Evolutionary conservation across 2,113 vertebrate genomes (phyloP).

Genomic region (Trematocara marginatum): DNA sequence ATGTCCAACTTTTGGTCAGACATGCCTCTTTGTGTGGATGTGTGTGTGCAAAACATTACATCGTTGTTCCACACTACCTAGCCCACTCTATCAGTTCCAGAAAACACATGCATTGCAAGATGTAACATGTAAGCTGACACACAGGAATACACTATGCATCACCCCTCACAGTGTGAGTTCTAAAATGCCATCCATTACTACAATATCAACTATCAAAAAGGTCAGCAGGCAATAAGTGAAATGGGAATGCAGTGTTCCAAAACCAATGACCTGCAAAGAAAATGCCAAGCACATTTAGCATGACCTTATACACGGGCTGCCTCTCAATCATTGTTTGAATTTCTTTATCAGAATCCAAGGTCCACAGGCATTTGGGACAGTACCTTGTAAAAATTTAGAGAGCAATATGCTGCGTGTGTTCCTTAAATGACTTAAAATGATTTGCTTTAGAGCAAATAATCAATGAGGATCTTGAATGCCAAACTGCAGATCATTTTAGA

Average conservation of each 20-base stretch:
- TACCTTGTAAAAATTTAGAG: background rate
- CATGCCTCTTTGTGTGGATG: background rate
- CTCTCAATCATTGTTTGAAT: constrained; percentile 15
- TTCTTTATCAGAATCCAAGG: background rate
- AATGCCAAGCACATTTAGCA: constrained; percentile 47
- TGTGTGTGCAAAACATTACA: background rate
- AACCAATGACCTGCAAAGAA: constrained; percentile 53
- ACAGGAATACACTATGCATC: background rate
- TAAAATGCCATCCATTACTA: constrained; percentile 50
- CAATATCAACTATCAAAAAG: constrained; percentile 46
- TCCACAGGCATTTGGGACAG: background rate
- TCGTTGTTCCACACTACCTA: background rate
- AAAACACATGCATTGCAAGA: background rate
- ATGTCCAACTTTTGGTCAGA: background rate
- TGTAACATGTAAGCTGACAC: background rate
- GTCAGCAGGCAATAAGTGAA: constrained; percentile 54
- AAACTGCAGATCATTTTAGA: background rate
- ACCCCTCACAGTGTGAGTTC: background rate
- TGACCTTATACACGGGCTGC: background rate
- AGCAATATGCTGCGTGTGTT: background rate
- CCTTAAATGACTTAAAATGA: background rate
- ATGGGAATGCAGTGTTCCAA: constrained; percentile 56
- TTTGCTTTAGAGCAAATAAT: background rate
- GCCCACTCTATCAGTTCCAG: background rate
- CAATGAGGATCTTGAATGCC: background rate